phyloP scores from a whole-genome alignment of 35 echinoderm and acorn worm genomes.

The Lytechinus variegatus region DNA sequence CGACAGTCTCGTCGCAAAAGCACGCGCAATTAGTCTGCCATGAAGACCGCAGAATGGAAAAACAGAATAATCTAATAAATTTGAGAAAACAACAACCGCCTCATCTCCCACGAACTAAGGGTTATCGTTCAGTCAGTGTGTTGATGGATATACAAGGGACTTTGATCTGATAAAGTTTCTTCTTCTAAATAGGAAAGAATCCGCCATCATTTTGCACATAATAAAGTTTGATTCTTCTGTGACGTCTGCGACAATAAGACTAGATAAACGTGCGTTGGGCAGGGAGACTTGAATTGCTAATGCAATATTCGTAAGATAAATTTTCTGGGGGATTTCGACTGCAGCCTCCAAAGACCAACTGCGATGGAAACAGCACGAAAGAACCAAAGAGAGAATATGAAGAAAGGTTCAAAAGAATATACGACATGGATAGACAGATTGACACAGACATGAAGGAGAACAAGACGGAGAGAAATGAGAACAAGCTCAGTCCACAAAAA shows the following conservation, averaged over 20 bases:
- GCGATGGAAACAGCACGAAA: not conserved
- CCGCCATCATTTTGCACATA: not conserved
- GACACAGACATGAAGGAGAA: not conserved
- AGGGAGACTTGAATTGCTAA: not conserved
- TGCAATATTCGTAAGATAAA: not conserved
- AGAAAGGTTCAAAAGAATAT: not conserved
- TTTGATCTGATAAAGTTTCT: not conserved
- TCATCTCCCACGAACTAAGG: not conserved
- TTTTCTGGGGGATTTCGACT: not conserved
- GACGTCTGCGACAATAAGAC: not conserved
- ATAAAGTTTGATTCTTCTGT: not conserved
- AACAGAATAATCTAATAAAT: not conserved
- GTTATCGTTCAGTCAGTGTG: not conserved
- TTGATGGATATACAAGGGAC: not conserved
- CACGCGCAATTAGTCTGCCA: conserved; percentile 8
- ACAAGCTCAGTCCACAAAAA: not conserved
- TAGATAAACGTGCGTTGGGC: not conserved
- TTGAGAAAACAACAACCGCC: not conserved
- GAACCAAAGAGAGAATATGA: not conserved
- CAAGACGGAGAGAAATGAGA: not conserved
- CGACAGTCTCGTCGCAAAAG: not conserved
- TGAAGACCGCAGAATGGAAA: not conserved
- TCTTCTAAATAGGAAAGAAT: not conserved
- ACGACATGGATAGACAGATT: not conserved
- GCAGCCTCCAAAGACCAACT: not conserved